Evolutionary conservation across 2,113 vertebrate species (phyloP), one percentile per base, ranked within the genome.

Genomic region (Otocyon megalotis): DNA sequence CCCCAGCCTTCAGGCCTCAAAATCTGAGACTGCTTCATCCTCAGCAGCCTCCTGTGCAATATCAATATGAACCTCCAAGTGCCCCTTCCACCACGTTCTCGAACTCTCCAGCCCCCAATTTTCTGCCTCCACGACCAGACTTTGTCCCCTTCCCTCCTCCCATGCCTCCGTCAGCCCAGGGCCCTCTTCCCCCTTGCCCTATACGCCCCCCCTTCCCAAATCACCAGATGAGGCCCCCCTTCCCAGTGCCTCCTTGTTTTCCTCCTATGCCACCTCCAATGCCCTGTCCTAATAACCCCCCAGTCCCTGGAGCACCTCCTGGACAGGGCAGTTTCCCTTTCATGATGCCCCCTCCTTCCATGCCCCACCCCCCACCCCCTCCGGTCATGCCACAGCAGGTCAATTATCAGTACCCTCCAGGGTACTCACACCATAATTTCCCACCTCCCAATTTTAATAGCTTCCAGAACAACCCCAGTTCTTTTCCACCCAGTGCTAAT

Each of bases 91-190:
- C 99, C 0, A 97, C 98, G 1, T 99, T 99, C 96, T 98, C 99
- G 0, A 99, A 91, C 80, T 99, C 99, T 97, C 99, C 98, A 2
- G 0, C 98, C 26, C 93, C 99, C 0, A 93, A 98, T 77, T 99
- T 99, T 97, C 98, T 99, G 98, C 99, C 99, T 50, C 99, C 99
- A 0, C 98, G 99, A 60, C 98, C 99, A 0, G 99, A 99, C 98
- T 99, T 99, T 79, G 99, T 99, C 90, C 99, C 99, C 13, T 99
- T 99, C 97, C 99, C 99, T 22, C 99, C 99, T 7, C 99, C 99
- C 0, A 97, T 98, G 4, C 99, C 99, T 0, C 98, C 99, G 0
- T 99, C 99, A 69, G 97, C 99, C 0, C 99, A 99, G 35, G 98
- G 96, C 71, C 96, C 99, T 28, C 97, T 99, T 3, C 99, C 98